Percentiles rank a stretch among this genome's conserved stretches.
These are phyloP conservation scores for Erpetoichthys calabaricus DNA, from an alignment of 2,797 vertebrate genomes.

Conservation along the genomic window DNA sequence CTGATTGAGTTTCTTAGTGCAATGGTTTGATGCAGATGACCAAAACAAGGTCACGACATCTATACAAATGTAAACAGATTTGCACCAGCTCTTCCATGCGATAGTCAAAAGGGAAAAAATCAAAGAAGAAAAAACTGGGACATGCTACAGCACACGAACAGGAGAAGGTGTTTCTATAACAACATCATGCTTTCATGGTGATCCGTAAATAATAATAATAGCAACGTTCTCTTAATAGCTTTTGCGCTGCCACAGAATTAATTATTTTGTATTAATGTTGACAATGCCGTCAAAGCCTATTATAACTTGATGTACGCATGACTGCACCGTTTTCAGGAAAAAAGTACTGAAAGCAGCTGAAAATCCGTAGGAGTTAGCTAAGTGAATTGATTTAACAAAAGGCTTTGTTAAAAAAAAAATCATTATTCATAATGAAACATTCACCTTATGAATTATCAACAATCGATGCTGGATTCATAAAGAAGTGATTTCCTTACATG, in stretches of 20 bases:
- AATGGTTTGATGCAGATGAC: constrained; percentile 17
- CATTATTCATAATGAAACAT: too few species aligned
- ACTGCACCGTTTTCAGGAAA: too few species aligned
- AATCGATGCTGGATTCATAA: too few species aligned
- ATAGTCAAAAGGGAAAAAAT: constrained; percentile 1
- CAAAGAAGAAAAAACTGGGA: background rate
- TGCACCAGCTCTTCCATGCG: constrained; percentile 6
- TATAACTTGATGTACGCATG: background rate
- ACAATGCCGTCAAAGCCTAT: background rate
- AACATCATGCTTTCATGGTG: background rate
- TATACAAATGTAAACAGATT: constrained; percentile 18
- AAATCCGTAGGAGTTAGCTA: too few species aligned
- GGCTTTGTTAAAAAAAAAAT: too few species aligned
- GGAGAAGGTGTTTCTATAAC: background rate
- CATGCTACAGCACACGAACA: constrained; percentile 2
- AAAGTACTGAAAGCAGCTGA: too few species aligned
- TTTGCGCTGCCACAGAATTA: background rate
- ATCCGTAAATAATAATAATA: background rate
- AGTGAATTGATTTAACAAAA: too few species aligned
- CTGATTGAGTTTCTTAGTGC: constrained; percentile 13
- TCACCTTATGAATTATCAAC: too few species aligned
- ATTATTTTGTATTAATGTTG: background rate
- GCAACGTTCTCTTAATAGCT: background rate
- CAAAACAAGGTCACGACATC: constrained; percentile 18
- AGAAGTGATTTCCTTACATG: too few species aligned